These are phyloP conservation scores for Sarcophaga caerulescens DNA, from an alignment of 2,888 invertebrate species.

Conservation along the genomic window DNA sequence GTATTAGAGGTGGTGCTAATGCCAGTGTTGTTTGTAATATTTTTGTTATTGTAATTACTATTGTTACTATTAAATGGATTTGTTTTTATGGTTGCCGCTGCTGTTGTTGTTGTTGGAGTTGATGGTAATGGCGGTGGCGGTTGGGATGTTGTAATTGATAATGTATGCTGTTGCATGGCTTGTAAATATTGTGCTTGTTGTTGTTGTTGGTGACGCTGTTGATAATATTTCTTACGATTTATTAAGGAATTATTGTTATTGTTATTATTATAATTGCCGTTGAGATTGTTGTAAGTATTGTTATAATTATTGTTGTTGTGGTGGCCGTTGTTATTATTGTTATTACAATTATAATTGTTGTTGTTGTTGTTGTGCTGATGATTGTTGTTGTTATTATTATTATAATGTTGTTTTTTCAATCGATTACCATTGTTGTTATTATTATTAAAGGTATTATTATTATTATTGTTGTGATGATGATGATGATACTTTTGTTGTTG, in stretches of 20 bases:
- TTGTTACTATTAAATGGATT: conserved; percentile 8
- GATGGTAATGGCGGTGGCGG: conserved; percentile 32
- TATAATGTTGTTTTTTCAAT: conserved; percentile 59
- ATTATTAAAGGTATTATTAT: neutral
- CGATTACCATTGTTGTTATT: conserved; percentile 21
- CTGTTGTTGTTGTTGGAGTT: conserved; percentile 53
- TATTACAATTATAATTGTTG: neutral
- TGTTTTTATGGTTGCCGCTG: conserved; percentile 18
- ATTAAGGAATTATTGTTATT: conserved; percentile 61
- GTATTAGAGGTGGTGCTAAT: conserved; percentile 3
- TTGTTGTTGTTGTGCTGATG: conserved; percentile 44
- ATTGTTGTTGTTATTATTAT: conserved; percentile 55
- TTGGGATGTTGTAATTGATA: conserved; percentile 32
- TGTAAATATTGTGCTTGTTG: conserved; percentile 49
- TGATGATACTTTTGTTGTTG: conserved; percentile 59
- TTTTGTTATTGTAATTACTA: conserved; percentile 40
- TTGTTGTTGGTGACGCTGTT: conserved; percentile 36
- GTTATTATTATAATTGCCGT: conserved; percentile 34
- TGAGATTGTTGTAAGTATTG: conserved; percentile 60
- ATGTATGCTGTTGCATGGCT: conserved; percentile 24
- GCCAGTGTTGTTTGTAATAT: conserved; percentile 22
- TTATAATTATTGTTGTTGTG: conserved; percentile 30
- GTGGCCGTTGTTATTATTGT: neutral
- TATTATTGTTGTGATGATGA: conserved; percentile 46
- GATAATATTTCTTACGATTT: conserved; percentile 67